Conservation (phyloP, 2,797 vertebrate genomes). For the Pipistrellus nathusii region DNA sequence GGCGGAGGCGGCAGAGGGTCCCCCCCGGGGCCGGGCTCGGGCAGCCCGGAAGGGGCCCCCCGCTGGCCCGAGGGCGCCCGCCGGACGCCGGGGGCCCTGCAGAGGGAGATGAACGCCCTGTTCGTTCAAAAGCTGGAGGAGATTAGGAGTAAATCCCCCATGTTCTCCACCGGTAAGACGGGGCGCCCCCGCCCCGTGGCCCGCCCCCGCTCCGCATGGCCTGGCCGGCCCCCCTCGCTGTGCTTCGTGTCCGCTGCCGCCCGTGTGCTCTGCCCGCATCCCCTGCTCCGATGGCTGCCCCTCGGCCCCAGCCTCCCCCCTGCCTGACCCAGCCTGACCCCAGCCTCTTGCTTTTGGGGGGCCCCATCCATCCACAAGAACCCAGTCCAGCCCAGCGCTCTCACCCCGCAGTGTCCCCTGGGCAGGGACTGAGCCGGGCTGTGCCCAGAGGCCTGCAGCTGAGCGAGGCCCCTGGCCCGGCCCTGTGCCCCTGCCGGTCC, state of each 20-base stretch:
- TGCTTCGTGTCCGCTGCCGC: rapidly evolving
- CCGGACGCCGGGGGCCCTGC: constrained; percentile 94
- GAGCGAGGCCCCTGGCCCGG: rapidly evolving
- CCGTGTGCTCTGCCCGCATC: rapidly evolving
- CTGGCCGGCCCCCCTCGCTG: not conserved
- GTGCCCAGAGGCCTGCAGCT: not conserved
- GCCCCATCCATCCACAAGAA: not conserved
- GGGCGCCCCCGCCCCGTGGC: constrained; percentile 78
- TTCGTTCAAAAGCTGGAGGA: constrained; percentile 98
- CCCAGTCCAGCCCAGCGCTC: not conserved
- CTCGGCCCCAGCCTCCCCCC: not conserved
- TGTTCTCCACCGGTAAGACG: constrained; percentile 97
- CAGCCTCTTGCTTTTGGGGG: not conserved
- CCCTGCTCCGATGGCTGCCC: not conserved
- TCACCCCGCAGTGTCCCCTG: not conserved
- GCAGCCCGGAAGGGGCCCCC: constrained; percentile 90
- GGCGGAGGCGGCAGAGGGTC: constrained; percentile 63
- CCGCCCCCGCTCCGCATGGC: constrained; percentile 50
- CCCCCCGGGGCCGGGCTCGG: constrained; percentile 58
- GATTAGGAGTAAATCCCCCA: constrained; percentile 95
- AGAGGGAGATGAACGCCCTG: constrained; percentile 98
- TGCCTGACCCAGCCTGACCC: rapidly evolving
- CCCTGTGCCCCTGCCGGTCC: not conserved
- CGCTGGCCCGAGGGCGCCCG: constrained; percentile 89
- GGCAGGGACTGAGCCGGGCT: not conserved